Base-by-base conservation (phyloP, 2,113 vertebrate species). In the Galemys pyrenaicus region DNA sequence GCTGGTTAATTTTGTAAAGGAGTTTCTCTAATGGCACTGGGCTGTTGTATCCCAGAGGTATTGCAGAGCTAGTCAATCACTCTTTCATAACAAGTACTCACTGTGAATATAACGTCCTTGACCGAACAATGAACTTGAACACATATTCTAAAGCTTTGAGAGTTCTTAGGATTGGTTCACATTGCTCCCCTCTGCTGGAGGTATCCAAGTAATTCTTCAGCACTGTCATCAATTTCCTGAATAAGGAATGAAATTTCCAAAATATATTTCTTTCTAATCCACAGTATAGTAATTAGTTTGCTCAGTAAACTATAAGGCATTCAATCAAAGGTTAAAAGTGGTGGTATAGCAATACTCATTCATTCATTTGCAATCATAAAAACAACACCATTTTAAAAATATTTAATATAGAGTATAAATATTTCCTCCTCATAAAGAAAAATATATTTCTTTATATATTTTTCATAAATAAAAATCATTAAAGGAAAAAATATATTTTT, bases 71-170 rank as follows among this genome's bases (percentile, higher is more conserved):
- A 94, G 96, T 96, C 94, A 89, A 95, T 96, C 79, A 94, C 85
- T 37, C 56, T 91, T 93, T 20, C 17, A 83, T 22, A 80, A 74
- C 75, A 94, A 37, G 81, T 95, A 99, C 99, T 99, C 97, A 99
- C 99, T 99, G 99, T 87, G 99, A 99, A 98, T 99, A 99, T 95
- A 99, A 99, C 91, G 98, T 99, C 94, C 99, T 99, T 11, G 99
- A 99, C 92, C 99, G 99, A 83, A 99, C 99, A 85, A 99, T 99
- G 98, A 99, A 99, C 98, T 99, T 99, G 98, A 99, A 99, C 97
- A 99, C 99, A 95, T 99, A 99, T 97, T 99, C 99, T 49, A 99
- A 98, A 67, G 99, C 99, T 98, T 99, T 99, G 92, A 99, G 98
- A 2, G 99, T 99, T 71, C 99, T 98, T 17, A 99, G 96, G 95